phyloP scores from a whole-genome alignment of 2,888 invertebrate species.

The Drosophila vallismaia region DNA sequence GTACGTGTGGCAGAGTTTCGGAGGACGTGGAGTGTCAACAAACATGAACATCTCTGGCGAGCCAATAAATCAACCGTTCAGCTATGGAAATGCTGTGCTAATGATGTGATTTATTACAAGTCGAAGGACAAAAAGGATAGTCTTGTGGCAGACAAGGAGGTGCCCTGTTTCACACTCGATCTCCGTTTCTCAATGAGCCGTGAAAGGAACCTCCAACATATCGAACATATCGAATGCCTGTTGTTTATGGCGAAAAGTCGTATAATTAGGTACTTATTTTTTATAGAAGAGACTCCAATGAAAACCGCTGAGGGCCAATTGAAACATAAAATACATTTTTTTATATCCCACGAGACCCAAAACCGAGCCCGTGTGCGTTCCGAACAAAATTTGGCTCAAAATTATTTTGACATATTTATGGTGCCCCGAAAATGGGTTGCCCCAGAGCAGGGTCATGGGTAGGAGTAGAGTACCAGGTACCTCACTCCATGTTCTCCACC shows the following conservation, averaged over 20 bases:
- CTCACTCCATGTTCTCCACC: conserved; percentile 4
- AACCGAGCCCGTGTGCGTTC: conserved; percentile 1
- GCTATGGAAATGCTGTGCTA: conserved; percentile 55
- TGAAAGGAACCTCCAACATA: conserved; percentile 23
- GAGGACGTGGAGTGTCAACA: conserved; percentile 61
- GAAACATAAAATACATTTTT: conserved; percentile 37
- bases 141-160: conserved; percentile 40
- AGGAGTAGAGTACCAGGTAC: background rate
- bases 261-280: conserved; percentile 50
- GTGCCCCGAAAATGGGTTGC: conserved; percentile 54
- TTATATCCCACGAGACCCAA: conserved; percentile 66
- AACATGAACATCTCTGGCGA: conserved; percentile 58
- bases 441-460: background rate
- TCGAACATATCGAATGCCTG: conserved; percentile 54
- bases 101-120: conserved; percentile 74
- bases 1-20: conserved; percentile 28
- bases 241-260: conserved; percentile 52
- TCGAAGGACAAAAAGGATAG: conserved; percentile 56
- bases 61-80: conserved; percentile 60
- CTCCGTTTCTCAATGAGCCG: conserved; percentile 61
- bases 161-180: conserved; percentile 73
- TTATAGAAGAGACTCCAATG: conserved; percentile 1
- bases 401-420: conserved; percentile 82
- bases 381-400: conserved; percentile 29
- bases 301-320: conserved; percentile 41